phyloP scores from a whole-genome alignment of 2,888 invertebrate genomes.

The Noctua comes region DNA sequence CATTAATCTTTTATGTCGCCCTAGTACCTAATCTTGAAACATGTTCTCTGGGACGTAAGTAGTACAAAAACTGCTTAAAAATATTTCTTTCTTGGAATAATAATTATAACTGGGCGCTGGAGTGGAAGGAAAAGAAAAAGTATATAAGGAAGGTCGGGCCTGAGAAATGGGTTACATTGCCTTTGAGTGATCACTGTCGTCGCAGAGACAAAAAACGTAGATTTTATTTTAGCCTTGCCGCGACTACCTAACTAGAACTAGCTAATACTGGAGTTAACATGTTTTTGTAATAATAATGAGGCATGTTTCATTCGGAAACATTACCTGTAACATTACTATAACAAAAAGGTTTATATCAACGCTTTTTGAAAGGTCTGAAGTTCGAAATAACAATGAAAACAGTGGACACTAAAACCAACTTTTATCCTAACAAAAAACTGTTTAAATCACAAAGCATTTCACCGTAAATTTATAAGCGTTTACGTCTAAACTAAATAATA shows the following conservation, averaged over 20 bases:
- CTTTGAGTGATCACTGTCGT: conserved; percentile 23
- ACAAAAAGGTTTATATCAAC: not conserved
- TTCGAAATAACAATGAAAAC: not conserved
- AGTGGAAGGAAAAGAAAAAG: conserved; percentile 12
- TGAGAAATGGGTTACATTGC: conserved; percentile 30
- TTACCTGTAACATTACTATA: not conserved
- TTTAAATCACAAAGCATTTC: conserved; percentile 33
- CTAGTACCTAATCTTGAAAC: conserved; percentile 47
- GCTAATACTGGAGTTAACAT: not conserved
- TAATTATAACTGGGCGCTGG: conserved; percentile 43
- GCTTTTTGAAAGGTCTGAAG: not conserved
- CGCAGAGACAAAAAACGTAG: conserved; percentile 9
- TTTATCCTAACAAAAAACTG: conserved; percentile 4
- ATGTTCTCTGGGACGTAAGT: conserved; percentile 33
- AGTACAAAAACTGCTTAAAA: conserved; percentile 49
- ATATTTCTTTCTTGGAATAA: conserved; percentile 40
- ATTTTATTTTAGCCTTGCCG: conserved; percentile 1
- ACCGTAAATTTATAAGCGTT: conserved; percentile 41
- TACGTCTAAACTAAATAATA: conserved; percentile 58
- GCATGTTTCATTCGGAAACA: not conserved
- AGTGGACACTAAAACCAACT: not conserved
- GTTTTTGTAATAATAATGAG: not conserved
- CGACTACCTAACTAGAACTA: conserved; percentile 6
- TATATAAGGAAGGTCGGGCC: not conserved
- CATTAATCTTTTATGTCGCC: conserved; percentile 58